Evolutionary conservation across 2,113 vertebrate species (phyloP).

Genomic region (Cynocephalus volans): DNA sequence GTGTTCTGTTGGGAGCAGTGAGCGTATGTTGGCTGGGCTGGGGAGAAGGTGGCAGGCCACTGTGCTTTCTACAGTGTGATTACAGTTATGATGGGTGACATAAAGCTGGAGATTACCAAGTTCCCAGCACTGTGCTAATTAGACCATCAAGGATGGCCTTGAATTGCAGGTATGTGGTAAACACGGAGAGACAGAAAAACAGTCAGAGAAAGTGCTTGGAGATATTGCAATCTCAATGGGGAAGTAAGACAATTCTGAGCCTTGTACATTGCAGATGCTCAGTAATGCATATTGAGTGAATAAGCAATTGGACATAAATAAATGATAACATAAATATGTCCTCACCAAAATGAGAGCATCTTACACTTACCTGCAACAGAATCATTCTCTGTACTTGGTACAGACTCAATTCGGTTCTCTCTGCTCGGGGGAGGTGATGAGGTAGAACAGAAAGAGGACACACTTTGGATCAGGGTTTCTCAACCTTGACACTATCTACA

Average conservation of each 20-base stretch:
- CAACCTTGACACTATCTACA: background rate
- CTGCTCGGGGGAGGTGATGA: too few relatives aligned
- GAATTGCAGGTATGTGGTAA: accelerated
- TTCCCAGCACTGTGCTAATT: background rate
- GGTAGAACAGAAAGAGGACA: background rate
- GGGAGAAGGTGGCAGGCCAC: background rate
- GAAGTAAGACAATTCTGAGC: accelerated
- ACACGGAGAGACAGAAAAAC: background rate
- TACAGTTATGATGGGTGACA: accelerated
- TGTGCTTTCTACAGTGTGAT: background rate
- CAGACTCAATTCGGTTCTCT: accelerated
- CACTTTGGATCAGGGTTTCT: background rate
- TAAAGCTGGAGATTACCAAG: accelerated
- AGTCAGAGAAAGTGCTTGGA: background rate
- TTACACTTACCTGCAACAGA: background rate
- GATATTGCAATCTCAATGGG: accelerated
- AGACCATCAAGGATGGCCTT: background rate
- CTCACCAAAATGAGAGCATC: background rate
- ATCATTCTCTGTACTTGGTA: background rate
- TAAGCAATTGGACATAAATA: background rate
- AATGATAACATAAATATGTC: background rate
- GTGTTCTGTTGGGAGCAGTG: accelerated
- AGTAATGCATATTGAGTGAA: background rate
- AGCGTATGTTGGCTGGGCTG: accelerated
- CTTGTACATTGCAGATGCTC: accelerated